phyloP scores from a whole-genome alignment of 2,888 invertebrate species.

The Coremacera marginata region DNA sequence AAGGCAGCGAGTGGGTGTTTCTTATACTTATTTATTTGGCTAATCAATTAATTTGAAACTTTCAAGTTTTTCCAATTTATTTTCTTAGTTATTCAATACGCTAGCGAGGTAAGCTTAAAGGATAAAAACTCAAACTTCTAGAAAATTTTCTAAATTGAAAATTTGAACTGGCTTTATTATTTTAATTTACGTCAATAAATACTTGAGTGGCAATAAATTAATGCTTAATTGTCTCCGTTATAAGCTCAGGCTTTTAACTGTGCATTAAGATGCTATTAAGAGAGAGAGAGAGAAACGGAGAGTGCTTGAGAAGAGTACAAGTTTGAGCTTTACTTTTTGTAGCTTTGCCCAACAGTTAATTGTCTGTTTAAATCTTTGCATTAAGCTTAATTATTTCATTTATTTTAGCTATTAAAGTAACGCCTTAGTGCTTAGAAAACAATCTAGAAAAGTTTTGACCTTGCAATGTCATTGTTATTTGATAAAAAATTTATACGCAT shows the following conservation, averaged over 20 bases:
- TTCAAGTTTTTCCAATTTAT: neutral
- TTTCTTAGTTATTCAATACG: neutral
- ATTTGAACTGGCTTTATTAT: neutral
- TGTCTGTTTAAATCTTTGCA: neutral
- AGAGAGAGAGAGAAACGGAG: neutral
- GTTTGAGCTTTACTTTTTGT: too few species aligned
- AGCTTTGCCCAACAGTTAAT: neutral
- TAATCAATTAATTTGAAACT: slow-evolving; percentile 5
- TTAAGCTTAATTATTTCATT: too few species aligned
- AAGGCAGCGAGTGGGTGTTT: neutral
- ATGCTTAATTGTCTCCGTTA: neutral
- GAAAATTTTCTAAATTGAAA: too few species aligned
- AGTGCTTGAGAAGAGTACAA: neutral
- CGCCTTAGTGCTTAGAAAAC: too few species aligned
- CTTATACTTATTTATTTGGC: neutral
- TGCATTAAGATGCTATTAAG: too few species aligned
- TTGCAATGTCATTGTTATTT: too few species aligned
- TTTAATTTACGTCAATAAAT: slow-evolving; percentile 7
- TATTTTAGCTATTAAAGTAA: too few species aligned
- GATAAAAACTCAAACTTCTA: too few species aligned
- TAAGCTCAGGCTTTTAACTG: neutral
- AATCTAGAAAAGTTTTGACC: too few species aligned
- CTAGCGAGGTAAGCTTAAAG: too few species aligned
- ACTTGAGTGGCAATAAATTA: neutral
- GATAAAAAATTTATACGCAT: too few species aligned